Evolutionary conservation across 1,140 invertebrate species (phyloP), one percentile per base, ranked within the genome.

Genomic region (Chironomus tepperi): DNA sequence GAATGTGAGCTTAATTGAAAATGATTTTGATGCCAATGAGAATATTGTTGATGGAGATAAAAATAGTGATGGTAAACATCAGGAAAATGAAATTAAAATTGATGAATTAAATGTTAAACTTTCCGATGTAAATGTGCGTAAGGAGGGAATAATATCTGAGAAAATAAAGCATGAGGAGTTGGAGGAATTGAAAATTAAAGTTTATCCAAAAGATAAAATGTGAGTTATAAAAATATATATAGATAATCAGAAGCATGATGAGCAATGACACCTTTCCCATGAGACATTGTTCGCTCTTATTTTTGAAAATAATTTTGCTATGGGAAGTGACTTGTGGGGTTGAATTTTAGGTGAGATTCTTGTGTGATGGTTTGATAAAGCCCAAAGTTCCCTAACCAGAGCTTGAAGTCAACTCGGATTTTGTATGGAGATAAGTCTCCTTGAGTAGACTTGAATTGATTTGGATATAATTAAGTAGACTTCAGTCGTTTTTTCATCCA

Each of bases 61-160:
- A 57, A 57, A n/a, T n/a, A 57, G 3, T 57, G 47, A 57, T 57
- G 47, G n/a, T 1, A 57, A 57, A 10, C 9, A 10, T 57, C 47
- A n/a, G n/a, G 10, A 70, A 21, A 70, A 16, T 21, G 65, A 70
- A 70, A 70, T 70, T 70, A 70, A 70, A 70, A 70, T 70, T 70
- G 65, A 70, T 70, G 65, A 70, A 70, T 70, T 70, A 10, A 70
- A 70, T 70, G 65, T 18, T 19, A 18, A 19, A 16, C 65, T 70
- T 2, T 1, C 65, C 8, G 65, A 70, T 70, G 16, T 70, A 7
- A 70, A 21, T 70, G 65, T 70, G 7, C n/a, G 65, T 10, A 70
- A 70, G 10, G 65, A 70, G 10, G 65, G 65, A 2, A 9, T 70
- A 1, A 70, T 70, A 70, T 18, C 65, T 1, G 65, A 70, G 9